A percentile compares a stretch with the other conserved stretches of the same genome.
These are phyloP conservation scores for Acrossocheilus wenchowensis DNA, from an alignment of 2,797 vertebrate species.

Conservation along the genomic window DNA sequence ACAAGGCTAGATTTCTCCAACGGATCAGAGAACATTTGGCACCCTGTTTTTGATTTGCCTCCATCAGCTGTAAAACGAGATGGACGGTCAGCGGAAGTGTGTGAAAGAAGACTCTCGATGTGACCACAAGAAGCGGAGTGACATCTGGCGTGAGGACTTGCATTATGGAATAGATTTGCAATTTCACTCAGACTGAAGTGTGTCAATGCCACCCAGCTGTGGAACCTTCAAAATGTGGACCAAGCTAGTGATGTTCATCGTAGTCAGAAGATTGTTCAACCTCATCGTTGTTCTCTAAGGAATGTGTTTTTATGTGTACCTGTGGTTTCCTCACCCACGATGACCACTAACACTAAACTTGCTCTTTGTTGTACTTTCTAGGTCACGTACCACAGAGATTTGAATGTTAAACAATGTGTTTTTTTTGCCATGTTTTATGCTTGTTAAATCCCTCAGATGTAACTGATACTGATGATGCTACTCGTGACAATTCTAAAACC, in stretches of 20 bases:
- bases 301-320: constrained; percentile 94
- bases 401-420: constrained; percentile 94
- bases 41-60: constrained; percentile 31
- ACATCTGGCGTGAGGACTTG: constrained; percentile 19
- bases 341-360: constrained; percentile 94
- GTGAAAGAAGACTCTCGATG: constrained; percentile 56
- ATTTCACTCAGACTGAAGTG: not conserved
- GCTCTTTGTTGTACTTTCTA: constrained; percentile 95
- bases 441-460: constrained; percentile 99
- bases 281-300: constrained; percentile 73
- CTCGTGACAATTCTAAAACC: constrained; percentile 98
- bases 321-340: constrained; percentile 91
- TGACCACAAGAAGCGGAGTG: constrained; percentile 27
- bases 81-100: constrained; percentile 41
- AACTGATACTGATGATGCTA: constrained; percentile 99
- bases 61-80: constrained; percentile 35
- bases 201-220: not conserved
- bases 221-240: constrained; percentile 23
- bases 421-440: constrained; percentile 99
- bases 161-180: constrained; percentile 2
- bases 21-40: constrained; percentile 44
- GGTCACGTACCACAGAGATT: constrained; percentile 92
- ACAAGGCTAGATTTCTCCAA: constrained; percentile 44
- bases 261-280: constrained; percentile 55
- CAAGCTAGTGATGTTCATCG: constrained; percentile 11